Conservation (phyloP, 2,797 vertebrate genomes). For the Denticeps clupeoides region DNA sequence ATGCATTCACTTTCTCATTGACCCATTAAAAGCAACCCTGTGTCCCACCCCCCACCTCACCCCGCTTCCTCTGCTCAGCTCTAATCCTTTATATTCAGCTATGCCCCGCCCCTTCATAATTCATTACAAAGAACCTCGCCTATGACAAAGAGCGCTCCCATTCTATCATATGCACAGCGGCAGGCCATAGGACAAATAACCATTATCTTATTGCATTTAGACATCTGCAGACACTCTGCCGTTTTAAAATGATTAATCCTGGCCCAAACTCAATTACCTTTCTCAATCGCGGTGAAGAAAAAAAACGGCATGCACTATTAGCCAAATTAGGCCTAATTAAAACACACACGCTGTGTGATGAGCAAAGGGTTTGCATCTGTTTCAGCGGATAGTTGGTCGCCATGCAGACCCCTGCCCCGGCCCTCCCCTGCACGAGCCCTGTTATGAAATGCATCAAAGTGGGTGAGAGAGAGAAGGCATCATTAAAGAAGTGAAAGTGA, state of each 20-base stretch:
- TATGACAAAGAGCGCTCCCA: conserved; percentile 13
- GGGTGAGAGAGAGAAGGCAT: not conserved
- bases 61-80: not conserved
- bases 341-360: conserved; percentile 19
- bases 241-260: conserved; percentile 35
- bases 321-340: conserved; percentile 37
- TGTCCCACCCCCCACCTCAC: not conserved
- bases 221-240: conserved; percentile 26
- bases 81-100: not conserved
- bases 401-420: not conserved
- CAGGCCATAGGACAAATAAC: conserved; percentile 24
- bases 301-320: conserved; percentile 29
- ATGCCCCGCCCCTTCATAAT: no score
- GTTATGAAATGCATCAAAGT: conserved; percentile 1
- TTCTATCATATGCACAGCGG: conserved; percentile 14
- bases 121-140: not conserved
- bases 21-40: conserved; percentile 1
- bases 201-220: conserved; percentile 40
- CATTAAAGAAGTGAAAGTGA: conserved; percentile 1
- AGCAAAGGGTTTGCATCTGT: conserved; percentile 13
- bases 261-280: conserved; percentile 39
- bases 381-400: conserved; percentile 13
- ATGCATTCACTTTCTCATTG: no score
- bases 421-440: not conserved
- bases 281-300: conserved; percentile 27